Evolutionary conservation across 2,797 vertebrate genomes (phyloP).

Genomic region (Siniperca scherzeri): DNA sequence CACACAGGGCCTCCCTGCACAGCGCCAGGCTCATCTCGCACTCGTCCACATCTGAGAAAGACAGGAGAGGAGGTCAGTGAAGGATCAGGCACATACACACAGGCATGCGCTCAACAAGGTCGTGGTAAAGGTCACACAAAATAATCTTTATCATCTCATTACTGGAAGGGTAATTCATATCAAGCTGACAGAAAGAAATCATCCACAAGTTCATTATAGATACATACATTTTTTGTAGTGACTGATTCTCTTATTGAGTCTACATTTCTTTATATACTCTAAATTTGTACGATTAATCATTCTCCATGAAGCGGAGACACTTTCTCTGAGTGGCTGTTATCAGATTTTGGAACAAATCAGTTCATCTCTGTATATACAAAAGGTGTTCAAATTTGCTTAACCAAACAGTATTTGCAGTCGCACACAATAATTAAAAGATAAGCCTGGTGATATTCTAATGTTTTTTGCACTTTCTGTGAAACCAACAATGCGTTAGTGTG

Average conservation of each 20-base stretch:
- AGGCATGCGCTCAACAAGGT: slow-evolving; percentile 32
- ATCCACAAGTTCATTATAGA: not conserved
- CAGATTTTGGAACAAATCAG: not conserved
- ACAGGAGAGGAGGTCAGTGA: slow-evolving; percentile 57
- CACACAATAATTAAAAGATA: not conserved
- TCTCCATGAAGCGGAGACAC: not conserved
- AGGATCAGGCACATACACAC: slow-evolving; percentile 48
- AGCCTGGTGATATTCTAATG: not conserved
- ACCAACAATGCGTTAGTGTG: not conserved
- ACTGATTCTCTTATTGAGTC: not conserved
- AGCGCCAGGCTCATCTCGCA: slow-evolving; percentile 85
- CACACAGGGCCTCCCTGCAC: slow-evolving; percentile 86
- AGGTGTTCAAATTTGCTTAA: not conserved
- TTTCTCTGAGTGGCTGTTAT: not conserved
- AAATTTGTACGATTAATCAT: not conserved
- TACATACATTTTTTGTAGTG: not conserved
- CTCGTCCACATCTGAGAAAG: slow-evolving; percentile 85
- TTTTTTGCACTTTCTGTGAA: not conserved
- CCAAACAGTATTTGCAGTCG: not conserved
- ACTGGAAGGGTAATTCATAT: not conserved
- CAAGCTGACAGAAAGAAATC: not conserved
- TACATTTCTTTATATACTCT: not conserved
- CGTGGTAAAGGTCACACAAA: slow-evolving; percentile 24
- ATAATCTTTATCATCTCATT: not conserved
- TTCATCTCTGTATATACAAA: not conserved